Percentiles rank a stretch among this genome's conserved stretches.
These are phyloP conservation scores for Huso huso DNA, from an alignment of 2,797 vertebrate species.

Conservation along the genomic window DNA sequence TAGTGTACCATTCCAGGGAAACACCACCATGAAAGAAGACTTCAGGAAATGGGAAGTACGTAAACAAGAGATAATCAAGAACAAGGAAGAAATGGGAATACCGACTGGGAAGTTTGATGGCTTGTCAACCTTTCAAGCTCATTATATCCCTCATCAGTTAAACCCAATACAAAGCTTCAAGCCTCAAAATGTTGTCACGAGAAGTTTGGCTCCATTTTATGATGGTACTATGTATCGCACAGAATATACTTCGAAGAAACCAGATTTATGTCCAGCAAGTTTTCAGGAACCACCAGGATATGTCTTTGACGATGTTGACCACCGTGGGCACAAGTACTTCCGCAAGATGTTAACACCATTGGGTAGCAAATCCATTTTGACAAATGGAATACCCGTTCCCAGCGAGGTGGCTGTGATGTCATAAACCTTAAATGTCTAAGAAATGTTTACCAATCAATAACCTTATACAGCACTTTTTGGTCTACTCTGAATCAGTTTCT, in stretches of 20 bases:
- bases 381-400: slow-evolving; percentile 25
- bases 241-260: slow-evolving; percentile 59
- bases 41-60: slow-evolving; percentile 57
- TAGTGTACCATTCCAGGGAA: slow-evolving; percentile 55
- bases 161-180: slow-evolving; percentile 53
- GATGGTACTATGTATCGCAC: slow-evolving; percentile 53
- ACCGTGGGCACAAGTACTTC: slow-evolving; percentile 67
- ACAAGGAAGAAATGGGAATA: slow-evolving; percentile 46
- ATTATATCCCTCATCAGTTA: slow-evolving; percentile 56
- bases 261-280: slow-evolving; percentile 55
- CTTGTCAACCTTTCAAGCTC: slow-evolving; percentile 66
- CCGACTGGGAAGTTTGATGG: slow-evolving; percentile 58
- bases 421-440: slow-evolving; percentile 24
- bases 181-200: slow-evolving; percentile 32
- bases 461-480: background rate
- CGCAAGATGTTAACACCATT: slow-evolving; percentile 36
- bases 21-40: slow-evolving; percentile 64
- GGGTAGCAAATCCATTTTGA: slow-evolving; percentile 11
- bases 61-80: slow-evolving; percentile 46
- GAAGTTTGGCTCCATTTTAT: slow-evolving; percentile 45
- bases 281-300: slow-evolving; percentile 55
- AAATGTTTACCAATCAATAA: background rate
- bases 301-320: slow-evolving; percentile 52
- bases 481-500: too few relatives aligned
- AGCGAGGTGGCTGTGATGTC: slow-evolving; percentile 45